Base-by-base conservation (phyloP, 1,140 invertebrate species). In the Ceratina australensis region DNA sequence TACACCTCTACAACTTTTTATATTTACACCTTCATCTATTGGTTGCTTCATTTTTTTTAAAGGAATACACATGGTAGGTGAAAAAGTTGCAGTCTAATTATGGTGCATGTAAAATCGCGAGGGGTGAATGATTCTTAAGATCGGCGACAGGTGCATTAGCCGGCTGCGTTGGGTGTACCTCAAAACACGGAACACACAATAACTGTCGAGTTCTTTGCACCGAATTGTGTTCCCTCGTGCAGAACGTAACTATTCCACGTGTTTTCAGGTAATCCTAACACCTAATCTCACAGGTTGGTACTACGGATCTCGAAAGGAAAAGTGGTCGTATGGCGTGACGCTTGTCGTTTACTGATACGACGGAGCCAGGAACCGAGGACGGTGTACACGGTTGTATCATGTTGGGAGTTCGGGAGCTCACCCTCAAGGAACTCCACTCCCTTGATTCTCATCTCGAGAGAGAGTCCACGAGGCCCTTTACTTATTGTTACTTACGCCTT, bases 401-500 rank as follows among this genome's bases (percentile, higher is more conserved):
- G 74, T 69, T 42, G 33, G 33, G 52, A 1, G 52, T 54, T 16
- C 49, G 33, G 22, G 15, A 71, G 59, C 54, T 42, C 65, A 61
- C 42, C 67, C 61, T 69, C 47, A 57, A 60, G 24, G 22, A 67
- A 50, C 18, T 13, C 65, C 24, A 24, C 26, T 49, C 22, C 7
- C 20, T 50, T 24, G 68, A 76, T 72, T 72, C 74, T 76, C 78
- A 72, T 77, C 71, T 73, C 79, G 79, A 74, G 72, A 82, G 64
- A 67, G 72, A 80, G 72, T 80, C 78, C 26, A 33, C 74, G 22
- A 74, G 82, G 84, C 82, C 85, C 82, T 85, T 85, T 10, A 80
- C 85, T 89, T 88, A 90, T 89, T 90, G 87, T 90, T 90, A 90
- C 89, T 89, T 85, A 89, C 86, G 77, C 86, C 89, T 89, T 89